Base-by-base conservation (phyloP, 1,140 invertebrate species). In the Colletes gigas region DNA sequence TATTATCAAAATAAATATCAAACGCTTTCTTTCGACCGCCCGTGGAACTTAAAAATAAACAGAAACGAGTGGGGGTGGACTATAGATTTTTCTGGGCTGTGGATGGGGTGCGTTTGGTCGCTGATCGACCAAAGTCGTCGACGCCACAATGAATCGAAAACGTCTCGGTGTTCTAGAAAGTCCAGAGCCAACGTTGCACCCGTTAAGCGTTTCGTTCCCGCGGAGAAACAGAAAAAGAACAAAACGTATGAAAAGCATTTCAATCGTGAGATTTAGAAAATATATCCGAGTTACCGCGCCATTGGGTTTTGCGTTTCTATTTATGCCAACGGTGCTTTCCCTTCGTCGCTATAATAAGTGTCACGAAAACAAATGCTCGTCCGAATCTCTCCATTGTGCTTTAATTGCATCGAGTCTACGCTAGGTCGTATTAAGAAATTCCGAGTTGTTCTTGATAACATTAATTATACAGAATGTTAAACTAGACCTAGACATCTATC, bases 231-330 rank as follows among this genome's bases (percentile, higher is more conserved):
- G 3, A 9, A 50, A 50, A 50, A 50, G 50, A 50, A 50, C 44
- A 12, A 12, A 68, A 54, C 21, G 66, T 10, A 52, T 50, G 19
- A 52, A 30, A 68, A 68, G 8, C 19, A 19, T 68, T 19, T 54
- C 17, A 30, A 21, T 7, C 17, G 47, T 5, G 52, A 54, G 19
- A 30, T 54, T 54, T 68, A 68, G 66, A 68, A 68, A 68, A 68
- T 52, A 19, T 68, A 50, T 39, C 19, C 47, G 50, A 30, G 47
- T 68, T 68, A 30, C 47, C 66, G 66, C 66, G 19, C 47, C 66
- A 68, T 68, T 68, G 50, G 10, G 39, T 68, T 68, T 68, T 68
- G 30, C 66, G 66, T 68, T 68, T 21, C 66, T 68, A 68, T 68
- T 68, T 54, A 68, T 68, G 66, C 30, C 66, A 30, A 52, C 66